phyloP scores from a whole-genome alignment of 1,140 invertebrate genomes.

The Medauroidea extradentata region DNA sequence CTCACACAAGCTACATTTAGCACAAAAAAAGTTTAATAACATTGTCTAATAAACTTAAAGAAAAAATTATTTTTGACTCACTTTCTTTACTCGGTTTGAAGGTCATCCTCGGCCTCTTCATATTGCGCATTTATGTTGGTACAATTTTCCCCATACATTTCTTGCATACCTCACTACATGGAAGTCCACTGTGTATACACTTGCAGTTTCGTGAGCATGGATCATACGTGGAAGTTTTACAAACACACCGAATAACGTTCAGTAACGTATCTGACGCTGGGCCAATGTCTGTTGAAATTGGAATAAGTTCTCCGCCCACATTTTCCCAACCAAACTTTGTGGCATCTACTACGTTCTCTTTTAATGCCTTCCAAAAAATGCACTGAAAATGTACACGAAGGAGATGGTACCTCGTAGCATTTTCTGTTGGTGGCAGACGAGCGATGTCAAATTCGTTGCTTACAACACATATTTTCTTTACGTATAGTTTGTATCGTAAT shows the following conservation, averaged over 20 bases:
- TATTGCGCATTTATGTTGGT: too few species aligned
- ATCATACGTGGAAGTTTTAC: constrained; percentile 2
- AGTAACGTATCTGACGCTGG: constrained; percentile 5
- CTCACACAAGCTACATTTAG: too few species aligned
- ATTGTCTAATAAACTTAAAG: too few species aligned
- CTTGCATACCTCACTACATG: background rate
- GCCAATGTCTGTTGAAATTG: constrained; percentile 3
- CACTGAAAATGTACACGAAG: constrained; percentile 21
- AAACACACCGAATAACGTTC: constrained; percentile 7
- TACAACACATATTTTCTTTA: constrained; percentile 7
- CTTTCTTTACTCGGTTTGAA: too few species aligned
- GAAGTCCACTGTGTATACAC: background rate
- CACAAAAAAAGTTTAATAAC: too few species aligned
- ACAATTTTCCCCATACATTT: too few species aligned
- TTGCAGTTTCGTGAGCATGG: constrained; percentile 5
- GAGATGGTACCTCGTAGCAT: constrained; percentile 19
- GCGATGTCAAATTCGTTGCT: constrained; percentile 17
- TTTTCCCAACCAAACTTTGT: constrained; percentile 3
- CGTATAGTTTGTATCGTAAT: constrained; percentile 1
- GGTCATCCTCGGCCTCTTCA: too few species aligned
- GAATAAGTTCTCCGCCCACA: constrained; percentile 1
- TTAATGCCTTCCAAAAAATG: background rate
- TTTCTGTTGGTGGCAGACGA: constrained; percentile 21
- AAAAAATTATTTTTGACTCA: too few species aligned
- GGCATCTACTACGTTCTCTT: background rate